phyloP scores from a whole-genome alignment of 2,113 vertebrate genomes.

The Peucedramus taeniatus region DNA sequence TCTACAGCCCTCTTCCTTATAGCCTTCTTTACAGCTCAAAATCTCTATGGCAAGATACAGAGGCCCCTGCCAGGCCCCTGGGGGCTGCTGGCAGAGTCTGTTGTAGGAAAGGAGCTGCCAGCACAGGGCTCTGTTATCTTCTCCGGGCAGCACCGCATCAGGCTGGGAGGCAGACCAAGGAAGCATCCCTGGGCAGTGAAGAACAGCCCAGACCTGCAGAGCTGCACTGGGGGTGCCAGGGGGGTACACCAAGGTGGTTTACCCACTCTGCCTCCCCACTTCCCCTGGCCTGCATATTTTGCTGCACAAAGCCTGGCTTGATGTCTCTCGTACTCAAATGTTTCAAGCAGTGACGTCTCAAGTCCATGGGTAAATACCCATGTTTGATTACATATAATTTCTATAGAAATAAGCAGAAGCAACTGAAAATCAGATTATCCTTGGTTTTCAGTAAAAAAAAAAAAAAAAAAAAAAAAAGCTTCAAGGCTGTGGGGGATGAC shows the following conservation, averaged over 20 bases:
- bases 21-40: not conserved
- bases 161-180: not conserved
- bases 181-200: accelerated
- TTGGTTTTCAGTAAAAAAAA: not conserved
- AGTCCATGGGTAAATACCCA: not conserved
- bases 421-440: not conserved
- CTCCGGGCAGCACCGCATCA: not conserved
- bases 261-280: not conserved
- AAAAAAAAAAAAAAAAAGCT: not conserved
- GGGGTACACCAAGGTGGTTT: not conserved
- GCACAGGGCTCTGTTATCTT: not conserved
- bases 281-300: not conserved
- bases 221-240: not conserved
- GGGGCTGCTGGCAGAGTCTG: not conserved
- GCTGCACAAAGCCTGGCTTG: not conserved
- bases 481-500: accelerated
- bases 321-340: not conserved
- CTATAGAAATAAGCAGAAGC: not conserved
- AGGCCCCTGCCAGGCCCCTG: not conserved
- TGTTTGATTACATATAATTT: not conserved
- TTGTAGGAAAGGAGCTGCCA: not conserved
- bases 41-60: accelerated
- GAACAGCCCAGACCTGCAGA: not conserved
- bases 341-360: not conserved
- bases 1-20: not conserved